These are phyloP conservation scores for Thumatha senex DNA, from an alignment of 2,888 invertebrate genomes.

Conservation along the genomic window DNA sequence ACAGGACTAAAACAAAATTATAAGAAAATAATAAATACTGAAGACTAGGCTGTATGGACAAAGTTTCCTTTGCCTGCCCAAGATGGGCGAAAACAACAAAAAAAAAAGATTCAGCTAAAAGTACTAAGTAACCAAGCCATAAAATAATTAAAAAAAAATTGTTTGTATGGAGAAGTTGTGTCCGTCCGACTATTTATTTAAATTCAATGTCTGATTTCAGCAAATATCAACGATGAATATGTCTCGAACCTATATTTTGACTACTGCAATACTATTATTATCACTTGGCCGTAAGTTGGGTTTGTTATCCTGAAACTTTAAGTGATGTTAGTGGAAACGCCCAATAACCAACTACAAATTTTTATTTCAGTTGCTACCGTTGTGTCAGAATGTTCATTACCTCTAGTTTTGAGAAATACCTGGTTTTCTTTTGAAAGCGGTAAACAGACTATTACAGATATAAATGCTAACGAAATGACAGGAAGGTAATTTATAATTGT, in stretches of 20 bases:
- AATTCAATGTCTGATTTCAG: slow-evolving; percentile 19
- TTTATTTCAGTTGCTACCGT: slow-evolving; percentile 56
- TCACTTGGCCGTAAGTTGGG: slow-evolving; percentile 44
- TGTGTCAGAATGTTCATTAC: slow-evolving; percentile 87
- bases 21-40: too few relatives aligned
- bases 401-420: slow-evolving; percentile 90
- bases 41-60: too few relatives aligned
- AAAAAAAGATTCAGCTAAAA: too few relatives aligned
- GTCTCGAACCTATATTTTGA: slow-evolving; percentile 31
- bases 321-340: slow-evolving; percentile 57
- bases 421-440: slow-evolving; percentile 97
- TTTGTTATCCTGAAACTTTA: slow-evolving; percentile 15
- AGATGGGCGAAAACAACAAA: too few relatives aligned
- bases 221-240: slow-evolving; percentile 31
- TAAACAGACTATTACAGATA: slow-evolving; percentile 90
- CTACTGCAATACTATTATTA: slow-evolving; percentile 34
- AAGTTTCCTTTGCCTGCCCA: too few relatives aligned
- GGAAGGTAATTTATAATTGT: slow-evolving; percentile 62
- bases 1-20: too few relatives aligned
- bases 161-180: background rate
- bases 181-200: background rate
- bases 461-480: slow-evolving; percentile 91
- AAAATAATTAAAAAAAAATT: too few relatives aligned
- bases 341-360: slow-evolving; percentile 44
- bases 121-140: too few relatives aligned